Base-by-base conservation (phyloP, 2,888 invertebrate species). In the Apotomis betuletana region DNA sequence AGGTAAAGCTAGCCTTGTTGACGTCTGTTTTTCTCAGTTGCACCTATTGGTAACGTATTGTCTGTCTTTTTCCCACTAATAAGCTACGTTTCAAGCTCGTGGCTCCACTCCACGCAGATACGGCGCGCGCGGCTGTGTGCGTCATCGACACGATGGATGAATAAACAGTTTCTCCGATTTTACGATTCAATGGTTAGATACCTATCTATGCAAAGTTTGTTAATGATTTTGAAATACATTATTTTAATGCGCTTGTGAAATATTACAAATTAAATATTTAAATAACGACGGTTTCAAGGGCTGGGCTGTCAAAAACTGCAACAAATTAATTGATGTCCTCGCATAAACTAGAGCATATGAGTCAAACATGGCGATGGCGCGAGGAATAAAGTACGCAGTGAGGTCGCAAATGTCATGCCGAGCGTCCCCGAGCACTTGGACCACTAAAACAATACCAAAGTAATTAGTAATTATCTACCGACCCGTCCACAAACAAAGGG, bases 121-220 rank as follows among this genome's bases (percentile, higher is more conserved):
- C 74, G 27, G 27, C 27, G 27, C 76, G 75, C 79, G 74, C 70
- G 75, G 80, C 65, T 78, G 74, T 78, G 75, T 82, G 81, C 84
- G 82, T 78, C 44, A 78, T 83, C 76, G 78, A 76, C 77, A 76
- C 81, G 82, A 82, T 88, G 88, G 90, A 90, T 90, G 89, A 91
- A 91, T 90, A 90, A 91, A 92, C 89, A 90, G 90, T 91, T 91
- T 92, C 91, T 91, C 86, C 88, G 88, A 91, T 91, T 92, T 91
- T 90, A 91, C 88, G 91, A 91, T 86, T 88, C 89, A 91, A 88
- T 89, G 90, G 87, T 88, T 84, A 87, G 90, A 91, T 91, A 87
- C 80, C 82, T 89, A 90, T 90, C 89, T 91, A 90, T 90, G 89
- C 87, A 87, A 89, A 91, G 89, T 89, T 87, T 79, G 83, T 86